Evolutionary conservation across 2,113 vertebrate genomes (phyloP).

Genomic region (Amblyornis subalaris): DNA sequence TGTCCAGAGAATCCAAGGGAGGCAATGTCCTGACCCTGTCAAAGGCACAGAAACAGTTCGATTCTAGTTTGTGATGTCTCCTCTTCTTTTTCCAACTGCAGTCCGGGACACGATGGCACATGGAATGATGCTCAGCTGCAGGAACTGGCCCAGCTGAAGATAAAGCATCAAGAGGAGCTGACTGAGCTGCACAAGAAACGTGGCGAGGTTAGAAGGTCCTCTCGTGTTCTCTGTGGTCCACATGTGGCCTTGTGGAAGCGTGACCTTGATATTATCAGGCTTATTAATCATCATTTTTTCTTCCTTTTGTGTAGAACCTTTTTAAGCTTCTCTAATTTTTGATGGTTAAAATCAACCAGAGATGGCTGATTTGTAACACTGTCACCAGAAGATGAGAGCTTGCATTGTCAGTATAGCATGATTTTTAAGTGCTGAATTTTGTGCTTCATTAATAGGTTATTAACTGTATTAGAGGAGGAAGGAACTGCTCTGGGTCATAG

Average conservation of each 20-base stretch:
- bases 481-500: not conserved
- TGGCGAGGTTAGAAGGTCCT: slow-evolving; percentile 82
- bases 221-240: not conserved
- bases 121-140: slow-evolving; percentile 84
- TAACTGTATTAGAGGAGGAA: not conserved
- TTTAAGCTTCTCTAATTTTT: not conserved
- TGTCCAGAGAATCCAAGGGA: not conserved
- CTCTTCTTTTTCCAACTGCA: slow-evolving; percentile 41
- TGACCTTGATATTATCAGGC: not conserved
- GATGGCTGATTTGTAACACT: not conserved
- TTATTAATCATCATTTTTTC: not conserved
- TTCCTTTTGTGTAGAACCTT: not conserved
- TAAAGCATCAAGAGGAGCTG: slow-evolving; percentile 92
- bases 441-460: not conserved
- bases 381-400: not conserved
- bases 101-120: slow-evolving; percentile 74
- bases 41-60: not conserved
- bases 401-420: not conserved
- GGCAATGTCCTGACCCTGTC: not conserved
- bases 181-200: slow-evolving; percentile 96
- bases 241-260: fast-evolving
- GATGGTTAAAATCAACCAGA: not conserved
- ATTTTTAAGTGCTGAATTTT: not conserved
- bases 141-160: slow-evolving; percentile 91
- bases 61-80: not conserved